Evolutionary conservation across 2,888 invertebrate genomes (phyloP).

Genomic region (Tortrix viridana): DNA sequence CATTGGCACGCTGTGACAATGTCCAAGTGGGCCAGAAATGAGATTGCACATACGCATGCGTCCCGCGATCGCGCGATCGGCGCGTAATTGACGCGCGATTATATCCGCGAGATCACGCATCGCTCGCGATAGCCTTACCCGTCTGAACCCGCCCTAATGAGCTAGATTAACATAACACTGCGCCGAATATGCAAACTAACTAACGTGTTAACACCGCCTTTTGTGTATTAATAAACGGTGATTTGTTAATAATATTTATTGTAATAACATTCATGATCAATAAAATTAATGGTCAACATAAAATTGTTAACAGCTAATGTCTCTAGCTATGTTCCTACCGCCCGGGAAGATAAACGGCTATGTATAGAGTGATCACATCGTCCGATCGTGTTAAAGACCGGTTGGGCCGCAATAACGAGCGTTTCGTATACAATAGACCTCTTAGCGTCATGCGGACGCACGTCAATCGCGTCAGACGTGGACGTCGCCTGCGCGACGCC

Average conservation of each 20-base stretch:
- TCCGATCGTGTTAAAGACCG: slow-evolving; percentile 81
- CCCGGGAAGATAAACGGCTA: slow-evolving; percentile 64
- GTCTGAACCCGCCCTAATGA: slow-evolving; percentile 71
- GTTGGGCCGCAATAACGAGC: slow-evolving; percentile 77
- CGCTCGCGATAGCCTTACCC: slow-evolving; percentile 76
- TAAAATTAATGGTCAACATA: slow-evolving; percentile 45
- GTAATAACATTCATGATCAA: slow-evolving; percentile 27
- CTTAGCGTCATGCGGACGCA: slow-evolving; percentile 80
- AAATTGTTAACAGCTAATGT: slow-evolving; percentile 51
- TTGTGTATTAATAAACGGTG: slow-evolving; percentile 26
- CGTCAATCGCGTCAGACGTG: slow-evolving; percentile 71
- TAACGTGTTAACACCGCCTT: slow-evolving; percentile 29
- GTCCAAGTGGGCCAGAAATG: slow-evolving; percentile 38
- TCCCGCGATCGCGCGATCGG: slow-evolving; percentile 59
- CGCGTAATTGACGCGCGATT: slow-evolving; percentile 81
- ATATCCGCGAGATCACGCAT: slow-evolving; percentile 75
- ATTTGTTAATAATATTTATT: slow-evolving; percentile 33
- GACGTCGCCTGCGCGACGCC: slow-evolving; percentile 56
- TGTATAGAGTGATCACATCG: slow-evolving; percentile 81
- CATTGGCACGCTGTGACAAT: background rate
- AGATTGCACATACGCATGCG: slow-evolving; percentile 70
- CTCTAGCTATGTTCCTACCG: slow-evolving; percentile 51
- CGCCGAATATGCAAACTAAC: slow-evolving; percentile 33
- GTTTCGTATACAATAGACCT: slow-evolving; percentile 83
- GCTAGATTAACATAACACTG: slow-evolving; percentile 65